These are phyloP conservation scores for Syngnathus acus DNA, from an alignment of 2,797 vertebrate species.

Conservation along the genomic window DNA sequence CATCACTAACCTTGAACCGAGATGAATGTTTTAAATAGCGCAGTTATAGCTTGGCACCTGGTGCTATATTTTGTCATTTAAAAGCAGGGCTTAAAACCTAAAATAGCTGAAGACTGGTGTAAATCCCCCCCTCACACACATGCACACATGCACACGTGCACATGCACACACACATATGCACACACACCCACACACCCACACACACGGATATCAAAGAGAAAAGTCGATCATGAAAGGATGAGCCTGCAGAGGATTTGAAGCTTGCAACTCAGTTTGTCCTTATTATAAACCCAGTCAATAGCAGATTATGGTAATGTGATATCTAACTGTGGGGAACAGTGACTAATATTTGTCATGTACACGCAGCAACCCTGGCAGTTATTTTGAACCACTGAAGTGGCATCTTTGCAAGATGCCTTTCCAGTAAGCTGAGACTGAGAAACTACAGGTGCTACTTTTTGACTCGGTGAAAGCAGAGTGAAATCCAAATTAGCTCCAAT, in stretches of 20 bases:
- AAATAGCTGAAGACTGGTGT: slow-evolving; percentile 44
- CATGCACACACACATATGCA: slow-evolving; percentile 11
- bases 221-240: slow-evolving; percentile 44
- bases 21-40: slow-evolving; percentile 4
- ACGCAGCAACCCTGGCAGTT: slow-evolving; percentile 39
- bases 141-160: background rate
- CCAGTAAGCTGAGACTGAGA: background rate
- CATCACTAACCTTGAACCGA: slow-evolving; percentile 8
- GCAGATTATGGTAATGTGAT: slow-evolving; percentile 68
- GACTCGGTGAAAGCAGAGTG: background rate
- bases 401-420: slow-evolving; percentile 13
- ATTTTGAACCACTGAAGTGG: slow-evolving; percentile 49
- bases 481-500: background rate
- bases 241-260: slow-evolving; percentile 54
- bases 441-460: background rate
- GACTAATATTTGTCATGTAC: slow-evolving; percentile 53
- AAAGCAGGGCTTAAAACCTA: slow-evolving; percentile 10
- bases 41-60: background rate
- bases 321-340: slow-evolving; percentile 51
- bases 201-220: slow-evolving; percentile 45
- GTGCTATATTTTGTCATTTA: slow-evolving; percentile 1
- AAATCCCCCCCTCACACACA: slow-evolving; percentile 19
- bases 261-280: slow-evolving; percentile 48
- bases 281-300: slow-evolving; percentile 64
- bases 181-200: slow-evolving; percentile 12